These are phyloP conservation scores for Rhinella marina DNA, from an alignment of 2,797 vertebrate genomes.

Conservation along the genomic window DNA sequence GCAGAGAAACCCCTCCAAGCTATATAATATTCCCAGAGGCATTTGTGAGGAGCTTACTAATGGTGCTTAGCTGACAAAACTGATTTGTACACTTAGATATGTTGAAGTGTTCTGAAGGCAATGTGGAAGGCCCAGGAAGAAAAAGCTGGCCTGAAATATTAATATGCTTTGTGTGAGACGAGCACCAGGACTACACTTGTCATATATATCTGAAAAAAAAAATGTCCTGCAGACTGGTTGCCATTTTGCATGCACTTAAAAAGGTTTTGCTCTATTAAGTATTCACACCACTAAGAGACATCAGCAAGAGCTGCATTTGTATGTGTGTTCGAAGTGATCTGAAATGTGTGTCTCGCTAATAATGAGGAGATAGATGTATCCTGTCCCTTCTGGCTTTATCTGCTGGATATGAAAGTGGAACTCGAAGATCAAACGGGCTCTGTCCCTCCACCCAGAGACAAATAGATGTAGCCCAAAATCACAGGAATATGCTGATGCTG, in stretches of 20 bases:
- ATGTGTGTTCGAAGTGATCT: conserved; percentile 34
- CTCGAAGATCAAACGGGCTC: conserved; percentile 46
- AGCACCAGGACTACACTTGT: conserved; percentile 20
- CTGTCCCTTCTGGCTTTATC: conserved; percentile 51
- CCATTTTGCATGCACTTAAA: conserved; percentile 24
- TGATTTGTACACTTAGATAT: conserved; percentile 68
- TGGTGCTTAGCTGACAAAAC: conserved; percentile 69
- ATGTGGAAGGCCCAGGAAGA: conserved; percentile 65
- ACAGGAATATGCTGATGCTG: conserved; percentile 4
- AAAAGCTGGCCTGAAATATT: conserved; percentile 66
- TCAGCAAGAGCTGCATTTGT: neutral
- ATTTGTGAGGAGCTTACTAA: conserved; percentile 66
- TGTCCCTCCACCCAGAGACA: conserved; percentile 21
- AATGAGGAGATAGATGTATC: conserved; percentile 50
- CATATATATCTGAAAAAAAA: neutral
- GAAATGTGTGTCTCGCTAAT: conserved; percentile 22
- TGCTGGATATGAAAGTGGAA: conserved; percentile 39
- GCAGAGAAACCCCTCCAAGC: conserved; percentile 62
- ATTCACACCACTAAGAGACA: conserved; percentile 13
- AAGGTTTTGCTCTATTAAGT: conserved; percentile 32
- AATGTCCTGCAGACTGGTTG: conserved; percentile 35
- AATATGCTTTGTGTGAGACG: conserved; percentile 59
- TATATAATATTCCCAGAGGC: conserved; percentile 64
- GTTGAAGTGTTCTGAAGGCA: conserved; percentile 66
- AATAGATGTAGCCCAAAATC: conserved; percentile 32